Evolutionary conservation across 1,140 invertebrate genomes (phyloP).

Genomic region (Brevipalpus yothersi): DNA sequence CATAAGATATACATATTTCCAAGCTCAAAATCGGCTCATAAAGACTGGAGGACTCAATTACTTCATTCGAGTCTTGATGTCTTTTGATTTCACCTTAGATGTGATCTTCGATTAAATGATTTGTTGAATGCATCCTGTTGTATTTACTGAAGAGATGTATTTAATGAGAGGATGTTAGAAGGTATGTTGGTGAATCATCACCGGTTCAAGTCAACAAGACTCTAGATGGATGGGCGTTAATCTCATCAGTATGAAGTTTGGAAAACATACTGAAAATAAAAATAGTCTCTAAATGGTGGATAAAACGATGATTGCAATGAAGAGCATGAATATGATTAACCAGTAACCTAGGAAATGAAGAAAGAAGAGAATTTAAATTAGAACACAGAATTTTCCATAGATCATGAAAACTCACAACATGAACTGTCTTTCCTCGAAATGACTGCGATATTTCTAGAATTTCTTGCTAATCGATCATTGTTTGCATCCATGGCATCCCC

Average conservation of each 20-base stretch:
- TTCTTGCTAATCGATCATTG: slow-evolving; percentile 17
- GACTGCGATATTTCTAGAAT: slow-evolving; percentile 20
- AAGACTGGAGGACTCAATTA: no score
- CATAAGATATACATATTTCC: no score
- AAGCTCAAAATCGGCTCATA: no score
- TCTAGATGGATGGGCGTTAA: neutral
- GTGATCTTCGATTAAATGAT: no score
- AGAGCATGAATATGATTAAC: slow-evolving; percentile 20
- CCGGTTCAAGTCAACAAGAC: no score
- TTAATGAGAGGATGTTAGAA: no score
- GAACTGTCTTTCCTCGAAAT: slow-evolving; percentile 20
- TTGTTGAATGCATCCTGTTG: no score
- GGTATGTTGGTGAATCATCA: no score
- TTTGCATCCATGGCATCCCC: slow-evolving; percentile 19
- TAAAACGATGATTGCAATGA: slow-evolving; percentile 20
- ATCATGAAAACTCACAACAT: slow-evolving; percentile 18
- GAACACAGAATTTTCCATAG: neutral
- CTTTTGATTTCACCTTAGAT: no score
- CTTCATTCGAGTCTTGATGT: no score
- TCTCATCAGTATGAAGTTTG: neutral
- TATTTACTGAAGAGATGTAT: no score
- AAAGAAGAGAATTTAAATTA: slow-evolving; percentile 4
- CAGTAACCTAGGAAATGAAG: slow-evolving; percentile 18
- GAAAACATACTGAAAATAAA: neutral
- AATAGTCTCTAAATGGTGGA: neutral